Evolutionary conservation across 1,140 invertebrate species (phyloP), one percentile per base, ranked within the genome.

Genomic region (Heliothis virescens): DNA sequence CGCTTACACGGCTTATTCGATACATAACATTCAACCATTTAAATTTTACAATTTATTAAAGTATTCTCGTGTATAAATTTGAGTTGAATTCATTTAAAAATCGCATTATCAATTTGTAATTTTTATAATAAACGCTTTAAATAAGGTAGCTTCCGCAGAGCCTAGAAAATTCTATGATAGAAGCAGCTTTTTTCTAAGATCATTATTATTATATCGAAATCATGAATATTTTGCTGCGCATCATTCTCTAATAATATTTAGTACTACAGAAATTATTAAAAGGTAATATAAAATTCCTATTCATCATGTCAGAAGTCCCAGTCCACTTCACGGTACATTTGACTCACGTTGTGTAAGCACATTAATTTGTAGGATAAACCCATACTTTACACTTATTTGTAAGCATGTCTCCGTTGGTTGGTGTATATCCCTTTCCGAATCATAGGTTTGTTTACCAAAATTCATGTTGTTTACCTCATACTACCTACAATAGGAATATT

Each of bases 1-100:
- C 80, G 89, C 87, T 91, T 89, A 83, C 82, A 86, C 84, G 80
- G 88, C 89, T 91, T 91, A 18, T 48, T 75, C 18, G 62, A 69
- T 78, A 78, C 63, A 78, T 67, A 57, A 78, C 82, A 87, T 89
- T 73, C n/a, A 73, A 83, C 67, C 79, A 60, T 82, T 75, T 76
- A 73, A 76, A 80, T 18, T 65, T 34, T 41, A n/a, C 26, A 57
- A 52, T n/a, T n/a, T 65, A 18, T 48, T 34, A 76, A 52, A 53
- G 11, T 59, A 59, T 12, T 63, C 21, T 63, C 18, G 65, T 53
- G 47, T 65, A 65, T 65, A 67, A 65, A 59, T 78, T 29, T 65
- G 16, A 18, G 48, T 34, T 78, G 5, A 41, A 52, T 78, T 67
- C n/a, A 34, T 53, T 47, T 55, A 15, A 57, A 41, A 74, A 11